Conservation (phyloP, 2,888 invertebrate species). For the Ophion ellenae region DNA sequence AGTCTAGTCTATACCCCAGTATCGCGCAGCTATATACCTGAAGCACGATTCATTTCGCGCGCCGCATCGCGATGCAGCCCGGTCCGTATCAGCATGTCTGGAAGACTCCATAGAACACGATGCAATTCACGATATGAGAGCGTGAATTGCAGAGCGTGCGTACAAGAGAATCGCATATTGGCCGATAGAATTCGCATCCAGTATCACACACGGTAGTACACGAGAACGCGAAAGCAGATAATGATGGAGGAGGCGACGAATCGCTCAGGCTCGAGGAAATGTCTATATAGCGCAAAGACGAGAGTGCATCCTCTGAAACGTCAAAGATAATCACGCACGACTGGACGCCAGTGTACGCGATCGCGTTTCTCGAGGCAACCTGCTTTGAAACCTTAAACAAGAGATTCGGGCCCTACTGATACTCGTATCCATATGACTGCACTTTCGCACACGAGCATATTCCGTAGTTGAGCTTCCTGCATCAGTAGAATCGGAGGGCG, state of each 20-base stretch:
- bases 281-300: constrained; percentile 9
- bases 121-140: neutral
- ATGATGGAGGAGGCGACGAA: constrained; percentile 12
- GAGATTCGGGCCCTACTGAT: constrained; percentile 15
- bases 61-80: neutral
- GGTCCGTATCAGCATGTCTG: neutral
- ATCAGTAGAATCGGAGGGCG: neutral
- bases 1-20: neutral
- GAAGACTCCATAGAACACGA: constrained; percentile 3
- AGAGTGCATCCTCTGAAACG: constrained; percentile 25
- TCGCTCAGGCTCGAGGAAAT: neutral
- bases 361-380: neutral
- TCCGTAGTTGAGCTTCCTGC: neutral
- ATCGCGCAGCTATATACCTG: neutral
- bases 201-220: neutral
- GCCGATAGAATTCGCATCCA: neutral
- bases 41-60: neutral
- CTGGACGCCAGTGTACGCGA: neutral
- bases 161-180: neutral
- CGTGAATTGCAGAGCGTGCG: neutral
- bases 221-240: neutral
- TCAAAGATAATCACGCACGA: constrained; percentile 21
- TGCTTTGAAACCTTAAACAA: constrained; percentile 23
- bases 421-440: neutral
- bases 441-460: constrained; percentile 9